Base-by-base conservation (phyloP, 2,888 invertebrate species). In the Stenodema calcarata region DNA sequence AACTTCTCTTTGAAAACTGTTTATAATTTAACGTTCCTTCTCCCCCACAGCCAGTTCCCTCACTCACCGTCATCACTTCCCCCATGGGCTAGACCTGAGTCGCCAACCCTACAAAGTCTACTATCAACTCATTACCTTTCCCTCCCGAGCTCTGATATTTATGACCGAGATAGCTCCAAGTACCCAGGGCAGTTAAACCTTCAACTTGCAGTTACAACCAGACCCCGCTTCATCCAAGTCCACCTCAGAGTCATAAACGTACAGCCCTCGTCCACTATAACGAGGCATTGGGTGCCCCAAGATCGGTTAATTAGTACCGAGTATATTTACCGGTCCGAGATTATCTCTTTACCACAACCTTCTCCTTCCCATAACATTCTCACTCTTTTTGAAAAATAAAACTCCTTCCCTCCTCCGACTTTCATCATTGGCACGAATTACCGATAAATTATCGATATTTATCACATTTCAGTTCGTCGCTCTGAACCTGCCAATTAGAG, bases 361-460 rank as follows among this genome's bases (percentile, higher is more conserved):
- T 9, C 2, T 1, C 54, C 54, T n/a, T 7, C 35, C 35, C 7
- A 9, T 11, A 11, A 12, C 62, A 62, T 62, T 62, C 62, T 18
- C 62, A 62, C 62, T 62, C 12, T 62, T 62, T 62, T 23, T 62
- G 7, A 9, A 23, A 23, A 62, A 62, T 62, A 62, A 62, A 62
- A 62, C 62, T 73, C 73, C 35, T 35, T 35, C 35, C 73, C 73
- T 16, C 41, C 41, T 30, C 41, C 73, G 73, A 80, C 80, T 80
- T 80, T 80, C 80, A 80, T 80, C 50, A 30, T 80, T 80, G 30
- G 30, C 80, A 50, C 47, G 50, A 80, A 80, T 80, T 80, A 80
- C 80, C 80, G 54, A 80, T 80, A 80, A 80, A 80, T 80, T 80
- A 80, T 80, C 80, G 80, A 80, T 80, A 80, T 80, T 80, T 80